Evolutionary conservation across 2,113 vertebrate genomes (phyloP).

Genomic region (Podarcis raffonei): DNA sequence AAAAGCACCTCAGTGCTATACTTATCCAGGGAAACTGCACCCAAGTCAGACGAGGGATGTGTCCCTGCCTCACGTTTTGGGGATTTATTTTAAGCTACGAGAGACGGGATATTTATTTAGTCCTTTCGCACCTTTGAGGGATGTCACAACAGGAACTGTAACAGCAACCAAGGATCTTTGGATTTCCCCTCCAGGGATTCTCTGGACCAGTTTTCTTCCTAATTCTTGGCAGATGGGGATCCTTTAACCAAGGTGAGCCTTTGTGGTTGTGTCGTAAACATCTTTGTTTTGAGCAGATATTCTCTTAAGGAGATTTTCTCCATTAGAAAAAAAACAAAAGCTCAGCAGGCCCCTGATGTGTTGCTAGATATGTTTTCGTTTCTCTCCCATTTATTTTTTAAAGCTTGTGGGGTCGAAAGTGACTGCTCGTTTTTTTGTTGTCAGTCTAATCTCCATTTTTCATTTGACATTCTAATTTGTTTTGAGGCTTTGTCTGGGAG

Average conservation of each 20-base stretch:
- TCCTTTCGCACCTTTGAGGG: background rate
- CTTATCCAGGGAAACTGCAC: constrained; percentile 2
- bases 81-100: background rate
- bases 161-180: background rate
- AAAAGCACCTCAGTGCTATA: background rate
- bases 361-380: background rate
- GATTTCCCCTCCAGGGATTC: accelerated
- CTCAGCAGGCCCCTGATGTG: background rate
- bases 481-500: background rate
- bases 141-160: accelerated
- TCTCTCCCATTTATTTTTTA: background rate
- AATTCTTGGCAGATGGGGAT: constrained; percentile 14
- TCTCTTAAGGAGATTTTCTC: background rate
- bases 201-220: accelerated
- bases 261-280: background rate
- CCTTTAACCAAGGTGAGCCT: constrained; percentile 60
- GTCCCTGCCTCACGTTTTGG: background rate
- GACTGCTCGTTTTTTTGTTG: background rate
- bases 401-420: too few species aligned
- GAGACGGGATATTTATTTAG: background rate
- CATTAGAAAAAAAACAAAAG: background rate
- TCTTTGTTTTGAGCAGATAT: background rate
- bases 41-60: constrained; percentile 4
- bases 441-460: background rate
- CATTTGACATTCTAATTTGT: background rate